Evolutionary conservation across 2,113 vertebrate genomes (phyloP), one percentile per base, ranked within the genome.

Genomic region (Pterocles burchelli): DNA sequence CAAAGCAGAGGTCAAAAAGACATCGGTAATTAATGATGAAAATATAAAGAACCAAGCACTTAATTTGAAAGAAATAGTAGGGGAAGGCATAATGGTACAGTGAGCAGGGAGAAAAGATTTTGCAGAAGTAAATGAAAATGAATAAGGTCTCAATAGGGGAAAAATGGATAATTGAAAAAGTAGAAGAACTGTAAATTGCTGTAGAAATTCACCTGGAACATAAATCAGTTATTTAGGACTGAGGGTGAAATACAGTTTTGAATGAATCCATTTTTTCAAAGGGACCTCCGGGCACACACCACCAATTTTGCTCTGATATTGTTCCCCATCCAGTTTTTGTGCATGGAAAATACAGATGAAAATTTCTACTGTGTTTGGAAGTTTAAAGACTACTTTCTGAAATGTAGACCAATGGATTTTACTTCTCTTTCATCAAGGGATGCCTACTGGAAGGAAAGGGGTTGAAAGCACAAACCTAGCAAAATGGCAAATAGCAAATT

Each of bases 11-110:
- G 93, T 93, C 92, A 96, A 94, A 93, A 97, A 93, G 95, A 95
- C 93, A 95, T 85, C 17, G 28, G 92, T 97, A 97, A 97, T 97
- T 97, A 97, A 96, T 94, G 96, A 90, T 86, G 72, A 88, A 95
- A 94, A 94, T 94, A 95, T 90, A 96, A 96, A 92, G 95, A 82
- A 73, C 95, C 58, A 74, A 94, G 85, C 90, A 95, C 91, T 96
- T 95, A 92, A 94, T 96, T 95, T 91, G 58, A 93, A 94, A 95
- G 88, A 95, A 95, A 73, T 91, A 78, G 55, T 52, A 7, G 0
- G 79, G 65, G 71, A 94, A 92, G 43, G 51, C 73, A 65, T 91
- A 95, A 95, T 95, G 77, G 85, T 81, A 66, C 67, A 89, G 66
- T 26, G 59, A 95, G 70, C 62, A 86, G 76, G 71, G 71, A 82